Conservation (phyloP, 1,140 invertebrate genomes). For the Dreissena rostriformis region DNA sequence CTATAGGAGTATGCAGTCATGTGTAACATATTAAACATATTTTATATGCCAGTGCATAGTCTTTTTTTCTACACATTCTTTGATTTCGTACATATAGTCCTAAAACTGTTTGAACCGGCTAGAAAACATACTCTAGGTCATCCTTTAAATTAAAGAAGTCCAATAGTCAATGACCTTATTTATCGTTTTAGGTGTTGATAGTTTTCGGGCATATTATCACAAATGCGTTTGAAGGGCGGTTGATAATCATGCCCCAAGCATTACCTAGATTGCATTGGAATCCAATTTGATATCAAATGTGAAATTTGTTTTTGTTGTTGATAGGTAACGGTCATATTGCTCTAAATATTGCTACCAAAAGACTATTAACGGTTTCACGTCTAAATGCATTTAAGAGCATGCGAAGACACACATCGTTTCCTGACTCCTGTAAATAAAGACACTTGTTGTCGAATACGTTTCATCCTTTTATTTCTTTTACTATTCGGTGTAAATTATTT, state of each 20-base stretch:
- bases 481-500: neutral
- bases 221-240: no score
- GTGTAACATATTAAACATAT: no score
- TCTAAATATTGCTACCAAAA: conserved; percentile 86
- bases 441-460: neutral
- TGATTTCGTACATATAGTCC: no score
- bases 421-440: neutral
- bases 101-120: no score
- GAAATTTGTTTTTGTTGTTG: neutral
- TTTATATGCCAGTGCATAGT: no score
- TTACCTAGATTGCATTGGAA: neutral
- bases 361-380: neutral
- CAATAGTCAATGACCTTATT: no score
- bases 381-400: neutral
- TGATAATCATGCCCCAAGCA: neutral
- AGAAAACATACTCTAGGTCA: no score
- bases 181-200: no score
- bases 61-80: no score
- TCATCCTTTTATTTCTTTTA: neutral
- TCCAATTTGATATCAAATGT: neutral
- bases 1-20: no score
- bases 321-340: conserved; percentile 97
- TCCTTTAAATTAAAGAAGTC: no score
- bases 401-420: neutral
- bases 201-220: no score